A percentile compares a stretch with the other conserved stretches of the same genome.
phyloP scores from a whole-genome alignment of 2,888 invertebrate genomes.

The Dasysyrphus tricinctus region DNA sequence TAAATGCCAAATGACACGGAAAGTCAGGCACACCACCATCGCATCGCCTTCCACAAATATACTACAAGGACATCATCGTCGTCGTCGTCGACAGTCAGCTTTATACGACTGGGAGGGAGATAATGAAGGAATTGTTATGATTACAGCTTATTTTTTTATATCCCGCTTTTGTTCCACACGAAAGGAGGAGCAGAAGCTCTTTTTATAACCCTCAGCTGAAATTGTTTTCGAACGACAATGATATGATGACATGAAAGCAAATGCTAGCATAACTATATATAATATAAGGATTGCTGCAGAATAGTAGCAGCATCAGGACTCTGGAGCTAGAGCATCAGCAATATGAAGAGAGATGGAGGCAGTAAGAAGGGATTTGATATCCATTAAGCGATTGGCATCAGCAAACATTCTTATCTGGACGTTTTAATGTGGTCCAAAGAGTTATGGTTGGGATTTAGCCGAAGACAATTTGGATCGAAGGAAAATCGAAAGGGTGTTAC shows the following conservation, averaged over 20 bases:
- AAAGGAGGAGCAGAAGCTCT: slow-evolving; percentile 1
- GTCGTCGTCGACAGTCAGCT: background rate
- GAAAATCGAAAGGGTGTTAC: slow-evolving; percentile 58
- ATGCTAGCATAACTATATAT: slow-evolving; percentile 23
- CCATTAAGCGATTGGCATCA: slow-evolving; percentile 75
- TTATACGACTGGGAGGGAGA: slow-evolving; percentile 33
- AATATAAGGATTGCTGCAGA: slow-evolving; percentile 22
- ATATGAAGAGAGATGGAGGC: slow-evolving; percentile 9
- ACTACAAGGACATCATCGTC: slow-evolving; percentile 16
- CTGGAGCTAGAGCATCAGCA: background rate
- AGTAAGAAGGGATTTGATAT: slow-evolving; percentile 66
- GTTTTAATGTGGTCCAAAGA: slow-evolving; percentile 73
- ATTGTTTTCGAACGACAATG: slow-evolving; percentile 73
- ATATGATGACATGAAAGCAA: slow-evolving; percentile 70
- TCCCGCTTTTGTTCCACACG: slow-evolving; percentile 19
- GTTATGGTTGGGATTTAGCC: slow-evolving; percentile 63
- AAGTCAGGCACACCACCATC: slow-evolving; percentile 47
- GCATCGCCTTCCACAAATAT: background rate
- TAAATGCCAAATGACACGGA: slow-evolving; percentile 76
- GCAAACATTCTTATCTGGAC: slow-evolving; percentile 73
- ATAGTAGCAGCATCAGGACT: background rate
- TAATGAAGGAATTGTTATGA: slow-evolving; percentile 72
- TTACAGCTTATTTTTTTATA: slow-evolving; percentile 30
- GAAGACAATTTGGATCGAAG: slow-evolving; percentile 46
- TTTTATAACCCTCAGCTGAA: slow-evolving; percentile 56